Conservation (phyloP, 1,140 invertebrate species). For the Scaptomyza pallida region DNA sequence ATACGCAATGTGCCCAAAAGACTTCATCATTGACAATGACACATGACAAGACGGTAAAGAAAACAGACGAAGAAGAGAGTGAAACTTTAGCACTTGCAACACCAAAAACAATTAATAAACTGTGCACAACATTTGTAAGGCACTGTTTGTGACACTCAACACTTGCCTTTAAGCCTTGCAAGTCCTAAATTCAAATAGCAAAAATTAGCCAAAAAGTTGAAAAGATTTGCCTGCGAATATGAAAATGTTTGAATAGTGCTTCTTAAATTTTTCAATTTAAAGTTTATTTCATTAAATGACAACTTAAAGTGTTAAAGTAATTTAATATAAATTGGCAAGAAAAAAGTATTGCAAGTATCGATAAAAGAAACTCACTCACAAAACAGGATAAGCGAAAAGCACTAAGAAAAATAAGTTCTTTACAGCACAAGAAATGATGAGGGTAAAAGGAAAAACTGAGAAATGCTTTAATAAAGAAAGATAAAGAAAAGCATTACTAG, state of each 20-base stretch:
- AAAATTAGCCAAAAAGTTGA: too few relatives aligned
- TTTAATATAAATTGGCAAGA: neutral
- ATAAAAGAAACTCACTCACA: neutral
- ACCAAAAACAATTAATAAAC: neutral
- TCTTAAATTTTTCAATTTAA: too few relatives aligned
- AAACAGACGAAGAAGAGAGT: neutral
- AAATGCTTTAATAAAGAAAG: neutral
- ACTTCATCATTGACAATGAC: constrained; percentile 23
- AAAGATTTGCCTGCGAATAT: too few relatives aligned
- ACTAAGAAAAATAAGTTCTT: neutral
- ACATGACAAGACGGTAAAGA: neutral
- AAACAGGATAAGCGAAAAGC: neutral
- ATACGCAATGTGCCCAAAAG: constrained; percentile 23
- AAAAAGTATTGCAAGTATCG: neutral
- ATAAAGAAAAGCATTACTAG: neutral
- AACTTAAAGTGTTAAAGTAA: neutral
- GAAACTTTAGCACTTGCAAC: neutral
- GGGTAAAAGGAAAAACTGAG: neutral
- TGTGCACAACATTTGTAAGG: too few relatives aligned
- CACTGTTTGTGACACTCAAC: neutral
- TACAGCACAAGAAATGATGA: neutral
- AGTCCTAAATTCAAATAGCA: too few relatives aligned
- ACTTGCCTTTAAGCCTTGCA: too few relatives aligned
- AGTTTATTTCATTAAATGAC: too few relatives aligned
- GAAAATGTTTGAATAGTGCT: too few relatives aligned